Base-by-base conservation (phyloP, 2,888 invertebrate genomes). In the Meteorus cinctellus region DNA sequence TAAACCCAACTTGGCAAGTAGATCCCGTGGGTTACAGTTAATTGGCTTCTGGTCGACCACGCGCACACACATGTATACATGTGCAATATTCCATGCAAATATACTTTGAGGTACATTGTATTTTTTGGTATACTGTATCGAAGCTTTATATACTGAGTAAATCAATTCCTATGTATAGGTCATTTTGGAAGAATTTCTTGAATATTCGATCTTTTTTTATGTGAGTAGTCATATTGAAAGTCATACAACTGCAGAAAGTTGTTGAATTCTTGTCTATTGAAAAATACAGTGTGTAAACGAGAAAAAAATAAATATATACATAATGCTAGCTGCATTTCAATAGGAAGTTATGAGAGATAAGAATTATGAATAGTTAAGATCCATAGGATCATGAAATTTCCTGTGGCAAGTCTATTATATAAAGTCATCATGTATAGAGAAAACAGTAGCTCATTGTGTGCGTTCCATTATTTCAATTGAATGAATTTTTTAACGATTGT, bases 21-120 rank as follows among this genome's bases (percentile, higher is more conserved):
- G 83, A 85, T 85, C 84, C 84, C 83, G 83, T 81, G 81, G 83
- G 84, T 84, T 83, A 85, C 85, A 85, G 85, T 85, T 85, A 85
- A 85, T 85, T 85, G 85, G 85, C 85, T 85, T 85, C 85, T 79
- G 79, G 77, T 80, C 78, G 14, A 68, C 31, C 48, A 68, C 29
- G n/a, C 27, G 8, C 14, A 68, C 27, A 68, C n/a, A 48, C 16
- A 29, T 16, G 27, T 24, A 68, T n/a, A 68, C 31, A 68, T 68
- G n/a, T 19, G 5, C 29, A 41, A 16, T n/a, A n/a, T 48, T n/a
- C 4, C 16, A 48, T 14, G 2, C 14, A 66, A 16, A 66, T n/a
- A 24, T 68, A 31, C 27, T 12, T 4, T 0, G 48, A 12, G 4
- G 41, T 41, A 12, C 68, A 45, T 27, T 31, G 14, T 41, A n/a